Evolutionary conservation across 2,113 vertebrate genomes (phyloP).

Genomic region (Labeo catla): DNA sequence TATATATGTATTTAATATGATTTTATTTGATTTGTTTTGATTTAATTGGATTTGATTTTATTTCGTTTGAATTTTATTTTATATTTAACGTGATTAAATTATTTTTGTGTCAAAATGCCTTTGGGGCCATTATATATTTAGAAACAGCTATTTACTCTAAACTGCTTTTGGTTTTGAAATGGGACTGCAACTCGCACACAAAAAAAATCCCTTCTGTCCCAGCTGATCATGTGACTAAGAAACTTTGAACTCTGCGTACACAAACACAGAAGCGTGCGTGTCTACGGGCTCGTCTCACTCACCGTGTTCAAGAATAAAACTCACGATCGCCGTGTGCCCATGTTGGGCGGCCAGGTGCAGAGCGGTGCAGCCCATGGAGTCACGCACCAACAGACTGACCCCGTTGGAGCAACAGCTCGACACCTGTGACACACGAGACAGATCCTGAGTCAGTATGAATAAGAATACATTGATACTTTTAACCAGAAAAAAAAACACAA

Average conservation of each 20-base stretch:
- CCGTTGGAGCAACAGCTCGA: conserved; percentile 85
- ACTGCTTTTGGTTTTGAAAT: background rate
- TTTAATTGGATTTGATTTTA: too few species aligned
- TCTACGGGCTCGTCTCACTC: conserved; percentile 60
- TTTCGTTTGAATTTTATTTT: too few species aligned
- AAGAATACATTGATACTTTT: background rate
- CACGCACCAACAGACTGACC: conserved; percentile 87
- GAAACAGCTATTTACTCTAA: background rate
- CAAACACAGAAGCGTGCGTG: background rate
- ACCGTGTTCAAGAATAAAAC: conserved; percentile 91
- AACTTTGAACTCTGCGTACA: background rate
- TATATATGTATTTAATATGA: too few species aligned
- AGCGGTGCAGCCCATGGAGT: conserved; percentile 85
- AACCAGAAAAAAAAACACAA: background rate
- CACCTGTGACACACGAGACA: conserved; percentile 73
- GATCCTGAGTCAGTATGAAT: background rate
- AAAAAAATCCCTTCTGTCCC: background rate
- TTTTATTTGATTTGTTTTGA: background rate
- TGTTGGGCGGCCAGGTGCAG: conserved; percentile 88
- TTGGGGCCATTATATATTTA: background rate
- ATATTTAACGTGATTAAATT: too few species aligned
- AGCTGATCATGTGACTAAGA: background rate
- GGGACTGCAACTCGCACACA: background rate
- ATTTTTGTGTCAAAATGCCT: background rate
- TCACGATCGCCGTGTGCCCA: conserved; percentile 84